Percentiles rank a stretch among this genome's conserved stretches.
phyloP scores from a whole-genome alignment of 2,113 vertebrate genomes.

The Colius striatus region DNA sequence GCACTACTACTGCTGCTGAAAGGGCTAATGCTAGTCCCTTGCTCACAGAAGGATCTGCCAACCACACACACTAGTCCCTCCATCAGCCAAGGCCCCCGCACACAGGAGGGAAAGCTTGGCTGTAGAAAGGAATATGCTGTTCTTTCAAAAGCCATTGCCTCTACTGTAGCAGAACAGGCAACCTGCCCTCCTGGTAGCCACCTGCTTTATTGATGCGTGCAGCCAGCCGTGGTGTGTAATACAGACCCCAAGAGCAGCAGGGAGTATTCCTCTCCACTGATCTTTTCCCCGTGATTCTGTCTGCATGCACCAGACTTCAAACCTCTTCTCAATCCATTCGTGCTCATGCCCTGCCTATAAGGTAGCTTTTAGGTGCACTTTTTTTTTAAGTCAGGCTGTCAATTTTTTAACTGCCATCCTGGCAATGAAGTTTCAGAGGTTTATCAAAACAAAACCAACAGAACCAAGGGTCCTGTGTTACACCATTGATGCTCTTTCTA shows the following conservation, averaged over 20 bases:
- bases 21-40: background rate
- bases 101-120: accelerated
- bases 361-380: accelerated
- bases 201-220: accelerated
- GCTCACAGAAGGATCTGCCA: background rate
- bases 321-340: accelerated
- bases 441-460: background rate
- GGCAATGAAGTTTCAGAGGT: background rate
- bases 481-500: background rate
- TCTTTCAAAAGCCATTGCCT: background rate
- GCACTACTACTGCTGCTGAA: background rate
- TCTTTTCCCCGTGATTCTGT: background rate
- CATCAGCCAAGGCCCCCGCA: background rate
- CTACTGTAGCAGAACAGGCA: background rate
- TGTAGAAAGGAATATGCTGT: background rate
- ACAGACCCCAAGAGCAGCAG: background rate
- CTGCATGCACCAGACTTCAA: background rate
- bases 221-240: background rate
- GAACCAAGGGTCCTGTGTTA: background rate
- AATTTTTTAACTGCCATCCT: background rate
- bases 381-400: background rate
- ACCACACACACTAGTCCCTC: background rate
- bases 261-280: background rate
- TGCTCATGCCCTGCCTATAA: background rate
- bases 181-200: background rate